Percentiles rank a stretch among this genome's conserved stretches.
These are phyloP conservation scores for Mactromeris polynyma DNA, from an alignment of 2,888 invertebrate genomes.

Conservation along the genomic window DNA sequence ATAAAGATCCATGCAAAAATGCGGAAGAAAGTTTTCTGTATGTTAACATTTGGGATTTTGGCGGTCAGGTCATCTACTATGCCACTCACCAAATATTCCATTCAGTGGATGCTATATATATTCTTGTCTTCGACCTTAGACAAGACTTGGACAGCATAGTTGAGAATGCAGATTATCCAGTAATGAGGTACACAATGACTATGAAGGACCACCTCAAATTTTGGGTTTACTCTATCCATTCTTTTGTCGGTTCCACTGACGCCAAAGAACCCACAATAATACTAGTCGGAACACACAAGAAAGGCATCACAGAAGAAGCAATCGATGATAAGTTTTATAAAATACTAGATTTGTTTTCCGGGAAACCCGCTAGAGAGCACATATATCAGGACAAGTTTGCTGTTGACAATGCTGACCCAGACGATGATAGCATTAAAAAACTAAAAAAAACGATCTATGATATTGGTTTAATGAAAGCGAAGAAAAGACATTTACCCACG, in stretches of 20 bases:
- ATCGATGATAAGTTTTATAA: slow-evolving; percentile 28
- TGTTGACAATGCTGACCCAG: neutral
- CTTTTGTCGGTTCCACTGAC: slow-evolving; percentile 45
- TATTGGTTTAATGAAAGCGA: neutral
- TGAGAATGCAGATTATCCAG: neutral
- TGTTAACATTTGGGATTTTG: slow-evolving; percentile 45
- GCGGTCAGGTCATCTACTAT: slow-evolving; percentile 41
- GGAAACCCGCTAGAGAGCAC: slow-evolving; percentile 38
- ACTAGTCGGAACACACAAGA: slow-evolving; percentile 53
- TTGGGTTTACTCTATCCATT: slow-evolving; percentile 49
- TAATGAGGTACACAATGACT: neutral
- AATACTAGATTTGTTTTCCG: slow-evolving; percentile 36
- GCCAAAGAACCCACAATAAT: slow-evolving; percentile 39
- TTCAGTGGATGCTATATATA: slow-evolving; percentile 41
- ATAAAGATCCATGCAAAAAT: neutral
- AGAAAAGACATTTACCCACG: slow-evolving; percentile 24
- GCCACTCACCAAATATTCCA: slow-evolving; percentile 44
- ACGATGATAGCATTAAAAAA: neutral
- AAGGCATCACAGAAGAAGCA: slow-evolving; percentile 33
- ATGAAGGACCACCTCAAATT: slow-evolving; percentile 35
- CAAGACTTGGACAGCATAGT: neutral
- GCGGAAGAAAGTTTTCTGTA: neutral
- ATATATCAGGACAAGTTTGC: slow-evolving; percentile 46
- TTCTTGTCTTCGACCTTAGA: slow-evolving; percentile 24
- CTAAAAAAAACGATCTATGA: neutral